phyloP scores from a whole-genome alignment of 2,888 invertebrate genomes.

The Drosophila hawaiiensis region DNA sequence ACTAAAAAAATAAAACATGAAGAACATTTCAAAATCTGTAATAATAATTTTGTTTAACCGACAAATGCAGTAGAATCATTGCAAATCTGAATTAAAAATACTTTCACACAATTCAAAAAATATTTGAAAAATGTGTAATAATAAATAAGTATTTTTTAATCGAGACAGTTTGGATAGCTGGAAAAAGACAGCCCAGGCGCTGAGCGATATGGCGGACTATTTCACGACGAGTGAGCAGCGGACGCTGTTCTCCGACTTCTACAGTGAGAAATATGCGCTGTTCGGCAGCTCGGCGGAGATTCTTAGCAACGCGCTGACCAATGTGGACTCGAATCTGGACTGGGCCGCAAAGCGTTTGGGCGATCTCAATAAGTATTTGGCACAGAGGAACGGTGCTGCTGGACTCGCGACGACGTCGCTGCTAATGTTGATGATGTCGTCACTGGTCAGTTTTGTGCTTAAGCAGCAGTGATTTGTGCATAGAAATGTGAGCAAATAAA shows the following conservation, averaged over 20 bases:
- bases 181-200: conserved; percentile 61
- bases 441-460: conserved; percentile 33
- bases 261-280: conserved; percentile 34
- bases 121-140: conserved; percentile 20
- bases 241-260: conserved; percentile 57
- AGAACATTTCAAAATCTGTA: neutral
- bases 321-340: conserved; percentile 73
- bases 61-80: neutral
- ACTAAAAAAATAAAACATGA: neutral
- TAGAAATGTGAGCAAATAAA: conserved; percentile 33
- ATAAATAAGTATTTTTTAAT: neutral
- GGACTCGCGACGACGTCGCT: conserved; percentile 14
- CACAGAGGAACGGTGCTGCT: conserved; percentile 51
- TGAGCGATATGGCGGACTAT: conserved; percentile 68
- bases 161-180: conserved; percentile 67
- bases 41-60: neutral
- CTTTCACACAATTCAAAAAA: neutral
- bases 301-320: conserved; percentile 63
- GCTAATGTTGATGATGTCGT: conserved; percentile 25
- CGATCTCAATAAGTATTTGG: conserved; percentile 62
- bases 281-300: conserved; percentile 61
- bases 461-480: conserved; percentile 41
- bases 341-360: conserved; percentile 77
- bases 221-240: conserved; percentile 73
- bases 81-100: neutral